Evolutionary conservation across 2,797 vertebrate species (phyloP).

Genomic region (Coregonus ussuriensis): DNA sequence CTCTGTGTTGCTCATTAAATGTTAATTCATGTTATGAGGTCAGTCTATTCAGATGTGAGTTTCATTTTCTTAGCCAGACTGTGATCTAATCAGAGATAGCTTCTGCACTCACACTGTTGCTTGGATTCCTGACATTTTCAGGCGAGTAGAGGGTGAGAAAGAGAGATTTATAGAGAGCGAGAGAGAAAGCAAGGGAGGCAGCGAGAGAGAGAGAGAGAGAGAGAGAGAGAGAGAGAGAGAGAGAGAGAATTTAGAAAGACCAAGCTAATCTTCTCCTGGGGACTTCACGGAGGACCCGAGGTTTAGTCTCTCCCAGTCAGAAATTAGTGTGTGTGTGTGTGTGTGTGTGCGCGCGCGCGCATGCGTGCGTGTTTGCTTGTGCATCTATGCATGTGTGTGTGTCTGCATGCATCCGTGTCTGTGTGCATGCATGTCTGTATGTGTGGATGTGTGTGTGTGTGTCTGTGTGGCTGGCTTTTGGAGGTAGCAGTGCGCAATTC

Average conservation of each 20-base stretch:
- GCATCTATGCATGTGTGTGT: conserved; percentile 12
- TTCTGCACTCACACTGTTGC: too few relatives aligned
- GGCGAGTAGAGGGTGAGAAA: neutral
- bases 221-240: conserved; percentile 1
- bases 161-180: neutral
- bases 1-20: too few relatives aligned
- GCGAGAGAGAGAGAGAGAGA: neutral
- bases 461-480: neutral
- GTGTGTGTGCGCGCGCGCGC: conserved; percentile 2
- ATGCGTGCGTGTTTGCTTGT: conserved; percentile 5
- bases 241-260: conserved; percentile 26
- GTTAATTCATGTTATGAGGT: too few relatives aligned
- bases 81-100: too few relatives aligned
- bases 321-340: conserved; percentile 6
- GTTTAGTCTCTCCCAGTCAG: conserved; percentile 3
- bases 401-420: neutral
- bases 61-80: too few relatives aligned
- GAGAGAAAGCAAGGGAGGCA: neutral
- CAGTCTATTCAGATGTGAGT: too few relatives aligned
- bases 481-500: neutral
- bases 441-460: neutral
- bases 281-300: neutral
- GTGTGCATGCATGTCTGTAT: neutral
- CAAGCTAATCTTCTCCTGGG: conserved; percentile 12
- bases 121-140: too few relatives aligned